Conservation (phyloP, 2,113 vertebrate genomes). For the Rhinoderma darwinii region DNA sequence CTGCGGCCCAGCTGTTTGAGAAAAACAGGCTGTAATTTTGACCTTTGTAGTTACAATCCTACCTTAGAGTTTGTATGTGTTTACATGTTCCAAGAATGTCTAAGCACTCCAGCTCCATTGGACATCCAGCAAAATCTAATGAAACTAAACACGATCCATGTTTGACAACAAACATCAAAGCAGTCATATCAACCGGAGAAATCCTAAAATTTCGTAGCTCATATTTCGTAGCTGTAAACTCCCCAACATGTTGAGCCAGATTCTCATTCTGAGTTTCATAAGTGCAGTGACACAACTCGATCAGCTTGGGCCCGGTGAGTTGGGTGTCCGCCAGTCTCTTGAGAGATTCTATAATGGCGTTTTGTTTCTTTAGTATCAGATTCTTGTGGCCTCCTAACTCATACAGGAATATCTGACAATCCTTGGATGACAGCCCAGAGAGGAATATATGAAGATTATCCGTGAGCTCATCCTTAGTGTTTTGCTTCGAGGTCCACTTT, state of each 20-base stretch:
- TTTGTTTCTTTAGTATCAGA: conserved; percentile 76
- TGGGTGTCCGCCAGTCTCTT: conserved; percentile 70
- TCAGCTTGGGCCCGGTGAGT: conserved; percentile 86
- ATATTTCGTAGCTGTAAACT: conserved; percentile 70
- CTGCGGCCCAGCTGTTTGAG: too few relatives aligned
- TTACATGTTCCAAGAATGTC: conserved; percentile 76
- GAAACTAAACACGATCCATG: conserved; percentile 65
- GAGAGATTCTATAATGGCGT: conserved; percentile 71
- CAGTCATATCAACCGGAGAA: conserved; percentile 76
- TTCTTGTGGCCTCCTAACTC: conserved; percentile 64
- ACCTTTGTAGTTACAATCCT: background rate
- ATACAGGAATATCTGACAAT: conserved; percentile 73
- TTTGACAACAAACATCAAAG: conserved; percentile 78
- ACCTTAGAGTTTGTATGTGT: conserved; percentile 77
- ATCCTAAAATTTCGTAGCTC: conserved; percentile 84
- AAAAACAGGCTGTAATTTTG: too few relatives aligned
- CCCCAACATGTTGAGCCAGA: conserved; percentile 70
- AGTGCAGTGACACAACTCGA: conserved; percentile 83
- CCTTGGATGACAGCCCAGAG: conserved; percentile 79
- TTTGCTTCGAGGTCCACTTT: conserved; percentile 80
- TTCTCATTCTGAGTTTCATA: conserved; percentile 79
- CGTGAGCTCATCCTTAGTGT: conserved; percentile 74
- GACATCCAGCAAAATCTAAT: conserved; percentile 85
- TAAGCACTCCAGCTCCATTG: conserved; percentile 79
- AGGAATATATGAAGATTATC: conserved; percentile 83